These are phyloP conservation scores for Scaptodrosophila latifasciaeformis DNA, from an alignment of 2,888 invertebrate species.

Conservation along the genomic window DNA sequence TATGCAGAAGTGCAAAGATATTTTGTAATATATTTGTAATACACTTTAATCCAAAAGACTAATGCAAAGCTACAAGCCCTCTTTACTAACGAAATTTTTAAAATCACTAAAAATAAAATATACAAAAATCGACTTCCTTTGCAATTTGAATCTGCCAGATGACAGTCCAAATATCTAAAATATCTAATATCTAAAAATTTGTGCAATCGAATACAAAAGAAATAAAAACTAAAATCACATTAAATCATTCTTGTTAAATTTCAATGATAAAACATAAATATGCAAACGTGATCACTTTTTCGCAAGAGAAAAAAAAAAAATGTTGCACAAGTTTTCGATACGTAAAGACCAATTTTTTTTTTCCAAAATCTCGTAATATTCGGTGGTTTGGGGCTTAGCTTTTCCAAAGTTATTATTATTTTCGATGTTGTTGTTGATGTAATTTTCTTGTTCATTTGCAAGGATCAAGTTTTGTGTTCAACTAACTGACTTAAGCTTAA, in stretches of 20 bases:
- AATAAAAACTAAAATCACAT: constrained; percentile 11
- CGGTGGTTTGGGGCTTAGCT: constrained; percentile 74
- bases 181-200: constrained; percentile 9
- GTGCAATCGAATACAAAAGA: constrained; percentile 12
- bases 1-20: constrained; percentile 25
- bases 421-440: constrained; percentile 20
- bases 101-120: constrained; percentile 9
- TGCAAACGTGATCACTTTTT: too few species aligned
- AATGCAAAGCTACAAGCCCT: constrained; percentile 57
- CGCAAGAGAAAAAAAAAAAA: constrained; percentile 13
- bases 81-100: constrained; percentile 35
- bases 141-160: too few species aligned
- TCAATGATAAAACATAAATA: too few species aligned
- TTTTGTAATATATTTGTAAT: too few species aligned
- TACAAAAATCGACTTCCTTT: not conserved
- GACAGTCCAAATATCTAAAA: constrained; percentile 1
- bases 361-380: constrained; percentile 5
- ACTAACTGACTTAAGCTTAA: constrained; percentile 59
- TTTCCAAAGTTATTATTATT: constrained; percentile 42
- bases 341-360: not conserved
- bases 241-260: constrained; percentile 9
- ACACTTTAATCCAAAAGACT: constrained; percentile 51
- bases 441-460: constrained; percentile 22
- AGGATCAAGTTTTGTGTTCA: constrained; percentile 59
- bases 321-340: constrained; percentile 24